Evolutionary conservation across 2,113 vertebrate species (phyloP).

Genomic region (Syrmaticus mikado): DNA sequence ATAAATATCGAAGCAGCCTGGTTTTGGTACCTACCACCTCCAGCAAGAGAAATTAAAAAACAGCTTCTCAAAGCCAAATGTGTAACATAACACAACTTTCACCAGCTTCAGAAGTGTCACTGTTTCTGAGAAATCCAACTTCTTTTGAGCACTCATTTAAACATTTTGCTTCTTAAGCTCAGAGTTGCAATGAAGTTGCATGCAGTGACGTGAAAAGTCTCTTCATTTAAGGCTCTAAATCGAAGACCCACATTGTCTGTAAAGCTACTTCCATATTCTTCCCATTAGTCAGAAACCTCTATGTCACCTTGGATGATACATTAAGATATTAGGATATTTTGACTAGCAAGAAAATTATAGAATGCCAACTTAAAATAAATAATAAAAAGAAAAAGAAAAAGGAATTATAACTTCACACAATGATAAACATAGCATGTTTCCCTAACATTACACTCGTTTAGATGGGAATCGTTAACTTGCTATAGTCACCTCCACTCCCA

Average conservation of each 20-base stretch:
- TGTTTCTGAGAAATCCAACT: constrained; percentile 35
- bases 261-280: constrained; percentile 68
- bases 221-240: constrained; percentile 28
- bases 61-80: constrained; percentile 40
- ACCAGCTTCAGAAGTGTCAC: constrained; percentile 14
- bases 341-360: background rate
- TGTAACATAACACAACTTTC: background rate
- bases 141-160: constrained; percentile 48
- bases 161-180: constrained; percentile 32
- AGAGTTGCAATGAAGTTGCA: constrained; percentile 57
- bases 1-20: background rate
- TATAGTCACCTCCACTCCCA: background rate
- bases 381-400: background rate
- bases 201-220: constrained; percentile 48
- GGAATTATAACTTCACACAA: background rate
- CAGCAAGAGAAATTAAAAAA: constrained; percentile 18
- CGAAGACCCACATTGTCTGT: constrained; percentile 7
- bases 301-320: background rate
- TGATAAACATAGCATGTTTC: constrained; percentile 2
- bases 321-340: background rate
- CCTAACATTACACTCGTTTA: background rate
- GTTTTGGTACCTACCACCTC: constrained; percentile 38
- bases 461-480: constrained; percentile 8
- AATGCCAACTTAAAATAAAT: background rate
- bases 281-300: constrained; percentile 4